Percentiles rank a stretch among this genome's conserved stretches.
Conservation (phyloP, 2,888 invertebrate genomes). For the Imbricaverruca yamaguchii region DNA sequence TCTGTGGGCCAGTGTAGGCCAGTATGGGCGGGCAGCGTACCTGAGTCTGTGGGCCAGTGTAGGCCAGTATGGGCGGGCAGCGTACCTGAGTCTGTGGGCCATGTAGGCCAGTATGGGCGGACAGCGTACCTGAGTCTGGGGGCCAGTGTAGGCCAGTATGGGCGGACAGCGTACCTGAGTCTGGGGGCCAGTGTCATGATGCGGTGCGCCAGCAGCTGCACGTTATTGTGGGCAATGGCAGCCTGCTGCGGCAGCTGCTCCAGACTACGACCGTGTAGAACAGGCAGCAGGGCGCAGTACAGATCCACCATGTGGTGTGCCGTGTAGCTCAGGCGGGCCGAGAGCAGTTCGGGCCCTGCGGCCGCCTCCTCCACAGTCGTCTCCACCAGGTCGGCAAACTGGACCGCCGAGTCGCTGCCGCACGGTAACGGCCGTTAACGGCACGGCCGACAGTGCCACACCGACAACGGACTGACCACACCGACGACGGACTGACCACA, state of each 20-base stretch:
- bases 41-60: too few species aligned
- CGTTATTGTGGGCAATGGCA: slow-evolving; percentile 37
- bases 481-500: too few species aligned
- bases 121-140: too few species aligned
- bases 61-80: too few species aligned
- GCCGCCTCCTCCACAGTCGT: slow-evolving; percentile 59
- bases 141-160: too few species aligned
- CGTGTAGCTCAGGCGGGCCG: slow-evolving; percentile 58
- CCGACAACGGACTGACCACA: slow-evolving; percentile 33
- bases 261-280: slow-evolving; percentile 68
- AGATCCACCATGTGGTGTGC: slow-evolving; percentile 64
- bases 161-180: not conserved
- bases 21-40: too few species aligned
- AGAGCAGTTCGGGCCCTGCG: slow-evolving; percentile 50
- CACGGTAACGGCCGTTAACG: not conserved
- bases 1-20: too few species aligned
- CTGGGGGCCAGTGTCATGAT: not conserved
- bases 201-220: slow-evolving; percentile 5
- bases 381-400: slow-evolving; percentile 56
- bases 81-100: too few species aligned
- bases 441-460: slow-evolving; percentile 39
- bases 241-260: slow-evolving; percentile 80
- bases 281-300: slow-evolving; percentile 68
- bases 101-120: too few species aligned
- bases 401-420: slow-evolving; percentile 49